A percentile compares a stretch with the other conserved stretches of the same genome.
Conservation (phyloP, 2,797 vertebrate genomes). For the Mus spretus region DNA sequence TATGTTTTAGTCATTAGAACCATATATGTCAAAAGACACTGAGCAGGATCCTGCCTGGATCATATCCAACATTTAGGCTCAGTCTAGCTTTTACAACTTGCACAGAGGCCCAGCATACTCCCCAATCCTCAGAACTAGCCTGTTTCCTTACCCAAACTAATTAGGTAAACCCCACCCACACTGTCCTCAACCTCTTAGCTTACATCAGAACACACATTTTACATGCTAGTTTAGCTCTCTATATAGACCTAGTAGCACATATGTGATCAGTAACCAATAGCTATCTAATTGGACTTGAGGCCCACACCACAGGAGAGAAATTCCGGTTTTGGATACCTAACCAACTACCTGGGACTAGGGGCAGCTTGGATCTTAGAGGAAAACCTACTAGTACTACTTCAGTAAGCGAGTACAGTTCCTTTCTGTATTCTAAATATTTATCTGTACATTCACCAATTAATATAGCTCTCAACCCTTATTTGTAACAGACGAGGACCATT, state of each 20-base stretch:
- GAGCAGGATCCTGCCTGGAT: background rate
- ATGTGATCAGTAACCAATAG: background rate
- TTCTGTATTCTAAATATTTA: background rate
- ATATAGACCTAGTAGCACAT: background rate
- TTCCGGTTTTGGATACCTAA: background rate
- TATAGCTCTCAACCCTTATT: background rate
- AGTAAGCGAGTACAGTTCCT: background rate
- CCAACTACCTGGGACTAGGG: background rate
- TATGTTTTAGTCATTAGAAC: background rate
- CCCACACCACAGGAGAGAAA: background rate
- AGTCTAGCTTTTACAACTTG: background rate
- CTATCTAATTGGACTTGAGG: background rate
- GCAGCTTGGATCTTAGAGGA: background rate
- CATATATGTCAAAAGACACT: background rate
- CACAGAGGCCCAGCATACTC: background rate
- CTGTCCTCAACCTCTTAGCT: background rate
- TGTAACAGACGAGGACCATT: background rate
- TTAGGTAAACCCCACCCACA: background rate
- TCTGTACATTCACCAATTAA: background rate
- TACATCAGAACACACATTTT: background rate
- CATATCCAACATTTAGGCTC: background rate
- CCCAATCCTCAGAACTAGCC: background rate
- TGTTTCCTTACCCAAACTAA: background rate
- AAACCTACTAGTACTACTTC: too few species aligned
- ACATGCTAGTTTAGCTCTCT: background rate